phyloP scores from a whole-genome alignment of 2,888 invertebrate genomes.

The Drosophila basisetae region DNA sequence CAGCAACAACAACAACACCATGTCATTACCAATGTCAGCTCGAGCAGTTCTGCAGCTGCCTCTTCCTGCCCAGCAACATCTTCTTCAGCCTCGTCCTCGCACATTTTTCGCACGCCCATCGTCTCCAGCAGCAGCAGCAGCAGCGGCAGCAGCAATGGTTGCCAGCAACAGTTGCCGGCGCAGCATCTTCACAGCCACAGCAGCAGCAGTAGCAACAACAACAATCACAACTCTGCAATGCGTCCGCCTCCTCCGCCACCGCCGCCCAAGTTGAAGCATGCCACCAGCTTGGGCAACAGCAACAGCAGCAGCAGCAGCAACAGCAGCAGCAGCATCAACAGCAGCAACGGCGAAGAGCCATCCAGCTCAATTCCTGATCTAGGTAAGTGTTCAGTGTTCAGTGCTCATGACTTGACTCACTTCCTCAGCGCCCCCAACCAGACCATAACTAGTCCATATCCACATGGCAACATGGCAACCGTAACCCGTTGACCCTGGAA shows the following conservation, averaged over 20 bases:
- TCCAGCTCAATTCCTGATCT: constrained; percentile 95
- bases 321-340: constrained; percentile 25
- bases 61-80: constrained; percentile 52
- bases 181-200: constrained; percentile 45
- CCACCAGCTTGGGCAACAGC: constrained; percentile 57
- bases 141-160: constrained; percentile 34
- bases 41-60: constrained; percentile 54
- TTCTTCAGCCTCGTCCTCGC: constrained; percentile 49
- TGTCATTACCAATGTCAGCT: constrained; percentile 64
- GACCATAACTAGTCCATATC: not conserved
- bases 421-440: constrained; percentile 5
- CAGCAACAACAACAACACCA: constrained; percentile 50
- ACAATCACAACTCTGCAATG: constrained; percentile 74
- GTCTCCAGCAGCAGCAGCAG: constrained; percentile 83
- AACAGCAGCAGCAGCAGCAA: constrained; percentile 14
- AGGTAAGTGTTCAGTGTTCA: constrained; percentile 89
- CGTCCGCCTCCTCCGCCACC: constrained; percentile 85
- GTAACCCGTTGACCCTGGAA: constrained; percentile 72
- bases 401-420: not conserved
- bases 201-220: constrained; percentile 32
- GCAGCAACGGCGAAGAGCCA: constrained; percentile 88
- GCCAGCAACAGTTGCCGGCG: constrained; percentile 50
- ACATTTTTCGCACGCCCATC: constrained; percentile 84
- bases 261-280: constrained; percentile 84
- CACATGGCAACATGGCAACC: constrained; percentile 23